Percentiles rank a stretch among this genome's conserved stretches.
Conservation (phyloP, 2,113 vertebrate species). For the Anolis sagrei region DNA sequence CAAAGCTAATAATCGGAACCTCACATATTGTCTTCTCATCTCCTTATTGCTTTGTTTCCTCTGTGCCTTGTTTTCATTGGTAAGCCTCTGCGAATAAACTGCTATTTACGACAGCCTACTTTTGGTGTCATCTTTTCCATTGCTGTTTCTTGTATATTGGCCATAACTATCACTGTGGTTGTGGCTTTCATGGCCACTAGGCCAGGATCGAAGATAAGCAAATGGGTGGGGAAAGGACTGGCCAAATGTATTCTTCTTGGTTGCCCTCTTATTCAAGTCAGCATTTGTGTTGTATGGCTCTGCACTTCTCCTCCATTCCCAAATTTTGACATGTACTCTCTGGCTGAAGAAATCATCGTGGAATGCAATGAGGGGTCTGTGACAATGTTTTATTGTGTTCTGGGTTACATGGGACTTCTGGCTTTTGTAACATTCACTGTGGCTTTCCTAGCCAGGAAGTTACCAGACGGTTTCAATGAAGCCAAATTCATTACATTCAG, state of each 20-base stretch:
- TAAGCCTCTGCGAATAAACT: conserved; percentile 1
- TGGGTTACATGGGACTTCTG: conserved; percentile 42
- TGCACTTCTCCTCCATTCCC: conserved; percentile 29
- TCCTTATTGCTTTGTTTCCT: conserved; percentile 9
- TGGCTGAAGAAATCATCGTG: conserved; percentile 21
- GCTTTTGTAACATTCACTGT: conserved; percentile 31
- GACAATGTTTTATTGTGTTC: conserved; percentile 36
- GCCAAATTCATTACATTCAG: conserved; percentile 54
- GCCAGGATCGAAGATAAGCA: conserved; percentile 29
- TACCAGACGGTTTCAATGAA: conserved; percentile 52
- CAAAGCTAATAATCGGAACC: conserved; percentile 11
- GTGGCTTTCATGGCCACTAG: conserved; percentile 45
- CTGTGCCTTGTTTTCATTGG: conserved; percentile 43
- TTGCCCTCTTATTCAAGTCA: conserved; percentile 15
- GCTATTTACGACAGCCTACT: conserved; percentile 30
- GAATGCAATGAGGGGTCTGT: conserved; percentile 43
- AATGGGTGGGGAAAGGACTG: conserved; percentile 2
- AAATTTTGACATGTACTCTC: conserved; percentile 2
- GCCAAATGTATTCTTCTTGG: conserved; percentile 5
- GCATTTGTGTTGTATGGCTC: conserved; percentile 32
- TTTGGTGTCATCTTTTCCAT: conserved; percentile 41
- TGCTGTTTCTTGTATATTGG: conserved; percentile 39
- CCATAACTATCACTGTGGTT: conserved; percentile 37
- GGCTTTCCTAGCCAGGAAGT: conserved; percentile 41
- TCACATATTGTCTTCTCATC: not conserved